phyloP scores from a whole-genome alignment of 2,113 vertebrate genomes.

The Ciconia boyciana region DNA sequence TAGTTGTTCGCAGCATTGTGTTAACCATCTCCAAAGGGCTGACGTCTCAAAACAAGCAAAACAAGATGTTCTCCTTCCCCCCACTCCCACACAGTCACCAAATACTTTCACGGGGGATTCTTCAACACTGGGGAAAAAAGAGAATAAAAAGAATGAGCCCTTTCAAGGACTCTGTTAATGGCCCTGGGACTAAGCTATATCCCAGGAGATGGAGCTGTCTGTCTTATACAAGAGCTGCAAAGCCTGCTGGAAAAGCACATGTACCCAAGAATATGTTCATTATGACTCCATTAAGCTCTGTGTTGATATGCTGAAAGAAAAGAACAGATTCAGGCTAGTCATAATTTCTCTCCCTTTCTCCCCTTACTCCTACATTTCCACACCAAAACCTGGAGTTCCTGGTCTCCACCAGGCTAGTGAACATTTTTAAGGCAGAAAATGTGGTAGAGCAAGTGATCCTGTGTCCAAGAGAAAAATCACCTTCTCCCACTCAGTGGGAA shows the following conservation, averaged over 20 bases:
- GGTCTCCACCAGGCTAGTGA: background rate
- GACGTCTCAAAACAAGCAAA: background rate
- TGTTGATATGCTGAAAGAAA: background rate
- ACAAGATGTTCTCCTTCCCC: background rate
- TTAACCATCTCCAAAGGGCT: background rate
- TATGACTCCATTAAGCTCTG: background rate
- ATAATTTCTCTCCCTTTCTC: background rate
- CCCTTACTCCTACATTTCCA: background rate
- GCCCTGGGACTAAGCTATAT: background rate
- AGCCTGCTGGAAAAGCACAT: background rate
- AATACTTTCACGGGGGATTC: background rate
- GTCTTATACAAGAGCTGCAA: background rate
- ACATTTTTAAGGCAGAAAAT: background rate
- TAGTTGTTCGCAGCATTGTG: background rate
- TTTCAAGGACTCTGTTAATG: conserved; percentile 6
- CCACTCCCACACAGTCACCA: background rate
- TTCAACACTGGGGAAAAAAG: background rate
- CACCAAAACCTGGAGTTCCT: background rate
- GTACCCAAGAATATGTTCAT: background rate
- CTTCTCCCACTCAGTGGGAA: background rate
- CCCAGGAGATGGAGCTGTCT: background rate
- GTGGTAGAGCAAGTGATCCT: background rate
- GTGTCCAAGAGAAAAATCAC: background rate
- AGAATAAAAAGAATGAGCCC: background rate
- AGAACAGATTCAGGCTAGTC: background rate